Percentiles rank a stretch among this genome's conserved stretches.
These are phyloP conservation scores for Acanthurus lineatus DNA, from an alignment of 2,797 vertebrate species.

Conservation along the genomic window DNA sequence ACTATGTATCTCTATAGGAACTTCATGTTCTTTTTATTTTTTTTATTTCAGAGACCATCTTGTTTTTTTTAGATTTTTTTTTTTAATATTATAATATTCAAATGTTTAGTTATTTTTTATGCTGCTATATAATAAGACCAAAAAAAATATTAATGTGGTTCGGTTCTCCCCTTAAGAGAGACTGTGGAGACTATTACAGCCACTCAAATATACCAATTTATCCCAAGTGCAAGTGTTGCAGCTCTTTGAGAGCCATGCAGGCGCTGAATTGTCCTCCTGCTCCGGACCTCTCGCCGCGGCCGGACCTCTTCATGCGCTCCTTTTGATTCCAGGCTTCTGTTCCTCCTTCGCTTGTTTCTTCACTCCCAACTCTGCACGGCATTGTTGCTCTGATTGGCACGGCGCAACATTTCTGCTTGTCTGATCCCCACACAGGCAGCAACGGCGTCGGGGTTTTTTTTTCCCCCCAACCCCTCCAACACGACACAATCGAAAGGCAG, in stretches of 20 bases:
- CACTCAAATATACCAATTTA: conserved; percentile 46
- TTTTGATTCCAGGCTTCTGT: conserved; percentile 43
- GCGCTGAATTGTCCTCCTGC: conserved; percentile 22
- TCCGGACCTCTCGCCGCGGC: conserved; percentile 29
- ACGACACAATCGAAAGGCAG: conserved; percentile 44
- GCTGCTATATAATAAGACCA: background rate
- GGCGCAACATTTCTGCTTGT: conserved; percentile 47
- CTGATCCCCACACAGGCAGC: conserved; percentile 29
- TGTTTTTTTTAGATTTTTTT: background rate
- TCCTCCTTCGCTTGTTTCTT: conserved; percentile 34
- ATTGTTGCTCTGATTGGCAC: conserved; percentile 55
- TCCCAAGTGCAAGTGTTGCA: conserved; percentile 37
- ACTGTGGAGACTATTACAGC: conserved; percentile 12
- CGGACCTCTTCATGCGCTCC: conserved; percentile 47
- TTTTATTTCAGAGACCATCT: too few species aligned
- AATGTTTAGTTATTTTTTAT: background rate
- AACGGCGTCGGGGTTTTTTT: background rate
- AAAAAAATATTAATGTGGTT: background rate
- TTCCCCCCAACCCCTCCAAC: conserved; percentile 1
- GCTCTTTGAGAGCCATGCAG: conserved; percentile 28
- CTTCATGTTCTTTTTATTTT: too few species aligned
- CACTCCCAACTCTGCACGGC: conserved; percentile 32
- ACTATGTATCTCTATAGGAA: background rate
- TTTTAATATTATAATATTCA: conserved; percentile 1
- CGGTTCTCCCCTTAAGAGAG: background rate